Conservation (phyloP, 2,797 vertebrate species). For the Arctocebus calabarensis region DNA sequence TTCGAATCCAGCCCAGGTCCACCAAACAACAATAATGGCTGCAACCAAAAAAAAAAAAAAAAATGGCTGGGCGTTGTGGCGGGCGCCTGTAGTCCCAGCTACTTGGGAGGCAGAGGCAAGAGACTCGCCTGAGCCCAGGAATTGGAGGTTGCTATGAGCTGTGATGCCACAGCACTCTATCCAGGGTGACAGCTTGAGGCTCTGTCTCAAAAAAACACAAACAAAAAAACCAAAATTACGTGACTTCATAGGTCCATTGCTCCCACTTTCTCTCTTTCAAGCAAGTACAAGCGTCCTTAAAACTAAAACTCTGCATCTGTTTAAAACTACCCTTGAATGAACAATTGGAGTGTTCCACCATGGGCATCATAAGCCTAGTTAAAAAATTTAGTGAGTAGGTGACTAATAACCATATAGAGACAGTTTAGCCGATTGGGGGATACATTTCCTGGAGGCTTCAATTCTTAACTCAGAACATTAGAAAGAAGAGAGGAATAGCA, state of each 20-base stretch:
- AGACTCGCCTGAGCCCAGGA: no score
- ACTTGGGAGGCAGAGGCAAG: no score
- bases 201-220: no score
- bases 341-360: neutral
- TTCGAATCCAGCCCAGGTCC: no score
- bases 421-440: neutral
- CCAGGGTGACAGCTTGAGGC: no score
- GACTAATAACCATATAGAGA: neutral
- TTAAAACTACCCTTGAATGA: neutral
- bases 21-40: no score
- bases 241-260: neutral
- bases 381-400: neutral
- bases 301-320: neutral
- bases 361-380: neutral
- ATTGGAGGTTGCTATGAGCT: no score
- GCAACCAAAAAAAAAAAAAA: no score
- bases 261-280: neutral
- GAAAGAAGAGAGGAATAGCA: neutral
- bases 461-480: neutral
- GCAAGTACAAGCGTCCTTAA: neutral
- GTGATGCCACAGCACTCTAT: no score
- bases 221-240: neutral
- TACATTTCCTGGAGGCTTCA: neutral
- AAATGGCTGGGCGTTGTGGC: no score
- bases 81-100: no score